phyloP scores from a whole-genome alignment of 1,140 invertebrate species.

The Agraylea sexmaculata region DNA sequence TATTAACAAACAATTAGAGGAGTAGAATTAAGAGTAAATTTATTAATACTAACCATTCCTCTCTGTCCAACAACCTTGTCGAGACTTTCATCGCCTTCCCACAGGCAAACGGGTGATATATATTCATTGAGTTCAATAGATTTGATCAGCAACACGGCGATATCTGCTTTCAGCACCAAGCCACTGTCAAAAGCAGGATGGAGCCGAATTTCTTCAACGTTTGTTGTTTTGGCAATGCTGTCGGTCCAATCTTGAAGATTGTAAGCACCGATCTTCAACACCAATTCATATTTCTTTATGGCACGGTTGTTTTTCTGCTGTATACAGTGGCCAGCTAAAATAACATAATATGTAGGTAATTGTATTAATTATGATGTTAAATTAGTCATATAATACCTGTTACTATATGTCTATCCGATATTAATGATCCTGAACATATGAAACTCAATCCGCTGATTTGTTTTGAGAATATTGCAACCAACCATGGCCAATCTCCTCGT shows the following conservation, averaged over 20 bases:
- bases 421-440: conserved; percentile 25
- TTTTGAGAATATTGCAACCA: conserved; percentile 19
- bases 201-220: conserved; percentile 26
- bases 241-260: conserved; percentile 39
- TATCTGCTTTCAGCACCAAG: conserved; percentile 10
- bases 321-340: conserved; percentile 42
- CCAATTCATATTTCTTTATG: conserved; percentile 26
- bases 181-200: conserved; percentile 18
- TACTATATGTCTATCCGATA: conserved; percentile 26
- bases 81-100: conserved; percentile 27
- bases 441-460: conserved; percentile 22
- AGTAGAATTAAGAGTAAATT: background rate
- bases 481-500: conserved; percentile 21
- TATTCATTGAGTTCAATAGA: conserved; percentile 25
- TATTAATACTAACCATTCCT: conserved; percentile 29
- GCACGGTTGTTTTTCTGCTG: conserved; percentile 27
- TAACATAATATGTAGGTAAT: conserved; percentile 10
- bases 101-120: conserved; percentile 32
- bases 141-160: conserved; percentile 22
- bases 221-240: conserved; percentile 24
- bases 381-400: conserved; percentile 25
- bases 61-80: conserved; percentile 27
- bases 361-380: conserved; percentile 2
- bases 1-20: background rate
- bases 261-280: conserved; percentile 35